Evolutionary conservation across 2,797 vertebrate genomes (phyloP).

Genomic region (Sparus aurata): DNA sequence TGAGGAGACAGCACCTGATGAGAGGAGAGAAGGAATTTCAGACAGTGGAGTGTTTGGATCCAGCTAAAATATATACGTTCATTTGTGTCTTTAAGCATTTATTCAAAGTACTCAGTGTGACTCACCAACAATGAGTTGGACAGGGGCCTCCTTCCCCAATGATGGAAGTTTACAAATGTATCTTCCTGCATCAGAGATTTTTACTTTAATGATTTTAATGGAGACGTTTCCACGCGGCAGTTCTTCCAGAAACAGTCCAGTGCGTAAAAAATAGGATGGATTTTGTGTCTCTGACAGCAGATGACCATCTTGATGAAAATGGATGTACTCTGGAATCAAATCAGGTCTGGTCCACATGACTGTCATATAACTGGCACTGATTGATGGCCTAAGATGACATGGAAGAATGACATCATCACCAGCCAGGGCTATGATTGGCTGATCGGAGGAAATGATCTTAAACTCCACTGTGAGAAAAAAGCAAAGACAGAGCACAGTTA

Average conservation of each 20-base stretch:
- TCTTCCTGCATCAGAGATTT: too few species aligned
- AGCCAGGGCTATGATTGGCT: not conserved
- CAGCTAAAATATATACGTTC: too few species aligned
- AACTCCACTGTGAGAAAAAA: not conserved
- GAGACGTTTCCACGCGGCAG: not conserved
- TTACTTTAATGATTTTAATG: not conserved
- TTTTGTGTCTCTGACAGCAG: not conserved
- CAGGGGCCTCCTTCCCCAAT: too few species aligned
- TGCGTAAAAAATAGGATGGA: not conserved
- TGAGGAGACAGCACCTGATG: not conserved
- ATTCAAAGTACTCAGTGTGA: too few species aligned
- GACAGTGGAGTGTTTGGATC: too few species aligned
- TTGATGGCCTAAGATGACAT: not conserved
- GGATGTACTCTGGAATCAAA: not conserved
- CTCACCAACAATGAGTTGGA: too few species aligned
- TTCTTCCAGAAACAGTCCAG: not conserved
- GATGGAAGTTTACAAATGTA: too few species aligned
- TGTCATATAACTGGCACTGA: not conserved
- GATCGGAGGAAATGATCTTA: not conserved
- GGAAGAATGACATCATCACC: not conserved
- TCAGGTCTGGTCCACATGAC: not conserved
- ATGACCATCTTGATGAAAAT: not conserved
- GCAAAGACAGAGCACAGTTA: too few species aligned
- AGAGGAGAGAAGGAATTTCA: not conserved
- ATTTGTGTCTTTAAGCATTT: too few species aligned